phyloP scores from a whole-genome alignment of 2,888 invertebrate species.

The Dynastes hyllus region DNA sequence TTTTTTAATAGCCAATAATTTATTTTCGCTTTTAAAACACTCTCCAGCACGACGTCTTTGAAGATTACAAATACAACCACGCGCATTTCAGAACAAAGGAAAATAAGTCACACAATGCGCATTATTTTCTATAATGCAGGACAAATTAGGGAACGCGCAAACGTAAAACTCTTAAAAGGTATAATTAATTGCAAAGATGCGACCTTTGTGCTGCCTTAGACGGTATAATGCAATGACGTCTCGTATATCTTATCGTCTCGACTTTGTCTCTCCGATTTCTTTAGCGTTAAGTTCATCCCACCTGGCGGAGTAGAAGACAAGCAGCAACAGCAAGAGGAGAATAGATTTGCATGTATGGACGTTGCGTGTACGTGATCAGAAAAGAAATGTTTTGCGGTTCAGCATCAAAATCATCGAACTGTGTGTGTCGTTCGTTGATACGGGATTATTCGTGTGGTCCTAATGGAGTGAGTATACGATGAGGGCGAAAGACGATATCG shows the following conservation, averaged over 20 bases:
- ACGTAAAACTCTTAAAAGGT: constrained; percentile 21
- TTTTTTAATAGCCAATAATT: too few species aligned
- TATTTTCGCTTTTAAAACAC: too few species aligned
- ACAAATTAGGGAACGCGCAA: constrained; percentile 36
- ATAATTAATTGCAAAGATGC: constrained; percentile 33
- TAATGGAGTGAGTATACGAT: constrained; percentile 24
- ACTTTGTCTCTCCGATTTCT: constrained; percentile 14
- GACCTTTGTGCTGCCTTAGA: constrained; percentile 36
- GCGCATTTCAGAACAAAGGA: constrained; percentile 10
- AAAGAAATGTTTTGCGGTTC: constrained; percentile 12
- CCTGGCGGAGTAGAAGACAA: background rate
- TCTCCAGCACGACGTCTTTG: too few species aligned
- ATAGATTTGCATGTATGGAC: constrained; percentile 29
- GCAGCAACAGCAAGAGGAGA: background rate
- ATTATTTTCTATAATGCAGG: constrained; percentile 16
- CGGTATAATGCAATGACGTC: constrained; percentile 38
- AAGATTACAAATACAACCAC: background rate
- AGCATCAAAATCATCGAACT: constrained; percentile 3
- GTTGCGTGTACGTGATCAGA: constrained; percentile 19
- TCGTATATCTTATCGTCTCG: constrained; percentile 28
- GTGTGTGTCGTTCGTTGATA: background rate
- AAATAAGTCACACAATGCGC: constrained; percentile 1
- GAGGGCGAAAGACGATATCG: constrained; percentile 49
- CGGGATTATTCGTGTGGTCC: constrained; percentile 35
- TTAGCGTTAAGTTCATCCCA: background rate